A percentile compares a stretch with the other conserved stretches of the same genome.
These are phyloP conservation scores for Limonius californicus DNA, from an alignment of 1,140 invertebrate species.

Conservation along the genomic window DNA sequence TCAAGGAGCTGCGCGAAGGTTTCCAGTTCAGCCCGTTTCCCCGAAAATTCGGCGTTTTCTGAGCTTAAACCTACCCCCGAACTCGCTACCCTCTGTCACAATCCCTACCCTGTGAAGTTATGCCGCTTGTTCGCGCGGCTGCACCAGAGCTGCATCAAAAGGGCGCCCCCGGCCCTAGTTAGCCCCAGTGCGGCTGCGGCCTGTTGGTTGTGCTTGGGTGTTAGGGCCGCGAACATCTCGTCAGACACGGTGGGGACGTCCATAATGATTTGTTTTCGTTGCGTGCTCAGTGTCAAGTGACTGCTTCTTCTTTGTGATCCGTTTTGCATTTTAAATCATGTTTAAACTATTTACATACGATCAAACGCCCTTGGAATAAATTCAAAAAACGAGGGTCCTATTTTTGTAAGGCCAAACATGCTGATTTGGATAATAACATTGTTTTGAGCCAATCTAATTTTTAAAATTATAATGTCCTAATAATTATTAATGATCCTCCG, in stretches of 20 bases:
- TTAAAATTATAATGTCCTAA: not conserved
- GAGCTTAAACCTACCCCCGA: not conserved
- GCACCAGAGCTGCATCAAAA: conserved; percentile 1
- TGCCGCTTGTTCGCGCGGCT: not conserved
- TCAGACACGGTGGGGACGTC: not conserved
- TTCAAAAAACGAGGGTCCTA: too few relatives aligned
- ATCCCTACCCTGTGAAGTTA: not conserved
- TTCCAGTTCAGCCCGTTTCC: not conserved
- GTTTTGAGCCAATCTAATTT: too few relatives aligned
- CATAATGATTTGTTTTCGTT: conserved; percentile 10
- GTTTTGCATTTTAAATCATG: not conserved
- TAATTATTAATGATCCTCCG: too few relatives aligned
- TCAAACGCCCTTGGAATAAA: not conserved
- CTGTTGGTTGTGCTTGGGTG: conserved; percentile 2
- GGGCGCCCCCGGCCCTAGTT: not conserved
- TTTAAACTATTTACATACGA: too few relatives aligned
- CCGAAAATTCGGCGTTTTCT: not conserved
- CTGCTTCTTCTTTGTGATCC: not conserved
- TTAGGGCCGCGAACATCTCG: not conserved
- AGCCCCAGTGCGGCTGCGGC: not conserved
- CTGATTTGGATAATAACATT: too few relatives aligned
- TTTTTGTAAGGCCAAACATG: too few relatives aligned
- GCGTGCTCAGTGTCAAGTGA: not conserved
- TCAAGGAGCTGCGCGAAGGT: conserved; percentile 3
- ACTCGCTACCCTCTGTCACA: not conserved